Base-by-base conservation (phyloP, 2,888 invertebrate genomes). In the Pyralis farinalis region DNA sequence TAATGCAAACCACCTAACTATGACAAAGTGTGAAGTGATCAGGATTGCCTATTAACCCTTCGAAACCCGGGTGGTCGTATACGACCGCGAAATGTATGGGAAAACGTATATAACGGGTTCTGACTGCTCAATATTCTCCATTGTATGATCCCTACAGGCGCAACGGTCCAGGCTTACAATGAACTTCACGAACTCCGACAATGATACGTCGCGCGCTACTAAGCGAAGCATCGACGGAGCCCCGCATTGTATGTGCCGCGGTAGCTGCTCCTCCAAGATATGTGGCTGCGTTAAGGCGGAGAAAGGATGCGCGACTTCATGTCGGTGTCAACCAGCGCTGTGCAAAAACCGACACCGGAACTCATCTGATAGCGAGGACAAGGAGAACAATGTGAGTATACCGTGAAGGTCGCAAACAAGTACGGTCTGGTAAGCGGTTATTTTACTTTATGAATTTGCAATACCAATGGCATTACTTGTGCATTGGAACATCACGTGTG, bases 171-270 rank as follows among this genome's bases (percentile, higher is more conserved):
- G 71, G 0, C 68, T 69, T 0, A 82, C 77, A 3, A 90, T 79
- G 81, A 81, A 86, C 73, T 83, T 85, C 69, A 70, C 73, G 1
- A 42, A 49, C 0, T 46, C 46, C n/a, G 41, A 55, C 1, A 22
- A 21, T 0, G 60, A 56, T 22, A 33, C 44, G 0, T 43, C 50
- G 4, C 61, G 72, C 9, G 73, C 71, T 0, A 31, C 70, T 0
- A 93, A 93, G 71, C 86, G 93, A 20, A 74, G 84, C 29, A 90
- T 87, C 1, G 91, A 92, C 58, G 92, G 92, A 1, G 70, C 90
- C 0, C 63, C 89, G n/a, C 90, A 90, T 59, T 94, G 94, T 71
- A 67, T 77, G 0, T 94, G 93, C 51, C 91, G 91, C 62, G 91
- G 91, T 1, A 82, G 83, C 34, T 93, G 93, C 58, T 66, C 78